These are phyloP conservation scores for Rhodinocichla rosea DNA, from an alignment of 2,113 vertebrate genomes.

Conservation along the genomic window DNA sequence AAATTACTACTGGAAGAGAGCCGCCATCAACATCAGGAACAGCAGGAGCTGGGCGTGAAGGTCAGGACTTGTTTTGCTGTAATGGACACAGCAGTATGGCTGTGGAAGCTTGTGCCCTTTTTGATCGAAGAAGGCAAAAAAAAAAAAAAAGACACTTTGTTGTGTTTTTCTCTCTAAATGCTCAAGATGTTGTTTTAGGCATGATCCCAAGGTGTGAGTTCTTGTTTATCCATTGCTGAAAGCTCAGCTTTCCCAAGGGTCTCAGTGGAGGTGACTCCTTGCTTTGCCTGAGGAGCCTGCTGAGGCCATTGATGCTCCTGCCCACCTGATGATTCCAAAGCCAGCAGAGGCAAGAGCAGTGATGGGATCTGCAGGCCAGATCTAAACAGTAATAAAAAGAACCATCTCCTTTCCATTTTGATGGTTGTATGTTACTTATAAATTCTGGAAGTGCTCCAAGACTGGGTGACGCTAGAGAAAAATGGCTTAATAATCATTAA, in stretches of 20 bases:
- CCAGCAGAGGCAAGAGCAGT: background rate
- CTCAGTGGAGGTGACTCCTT: background rate
- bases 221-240: background rate
- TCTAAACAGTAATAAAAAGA: background rate
- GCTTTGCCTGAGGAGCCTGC: background rate
- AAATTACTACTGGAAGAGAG: background rate
- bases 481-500: conserved; percentile 49
- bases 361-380: background rate
- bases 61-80: background rate
- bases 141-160: background rate
- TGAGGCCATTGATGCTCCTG: background rate
- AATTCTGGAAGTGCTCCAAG: conserved; percentile 24
- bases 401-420: background rate
- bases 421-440: background rate
- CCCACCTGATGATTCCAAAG: background rate
- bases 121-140: background rate
- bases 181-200: background rate
- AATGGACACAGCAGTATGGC: background rate
- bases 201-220: background rate
- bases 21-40: background rate
- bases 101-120: background rate
- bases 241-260: background rate
- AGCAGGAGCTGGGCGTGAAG: background rate
- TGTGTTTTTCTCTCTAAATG: background rate
- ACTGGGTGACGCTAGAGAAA: conserved; percentile 9